Conservation (phyloP, 2,888 invertebrate species). For the Papilio gigon region DNA sequence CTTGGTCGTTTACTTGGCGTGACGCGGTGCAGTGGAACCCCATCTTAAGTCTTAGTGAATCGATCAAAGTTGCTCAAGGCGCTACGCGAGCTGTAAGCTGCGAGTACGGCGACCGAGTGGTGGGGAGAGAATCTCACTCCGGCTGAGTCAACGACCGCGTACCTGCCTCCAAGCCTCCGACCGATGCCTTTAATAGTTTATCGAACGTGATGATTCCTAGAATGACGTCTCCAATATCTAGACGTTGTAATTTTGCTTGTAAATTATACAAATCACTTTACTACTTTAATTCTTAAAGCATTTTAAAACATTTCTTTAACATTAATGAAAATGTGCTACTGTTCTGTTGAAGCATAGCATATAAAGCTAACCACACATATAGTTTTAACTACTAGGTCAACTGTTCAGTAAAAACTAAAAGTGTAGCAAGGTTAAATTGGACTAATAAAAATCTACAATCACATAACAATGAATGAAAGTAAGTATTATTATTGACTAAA, state of each 20-base stretch:
- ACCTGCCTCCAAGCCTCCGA: constrained; percentile 23
- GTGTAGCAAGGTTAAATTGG: too few relatives aligned
- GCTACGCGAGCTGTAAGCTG: constrained; percentile 15
- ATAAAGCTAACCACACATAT: too few relatives aligned
- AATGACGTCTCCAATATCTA: constrained; percentile 15
- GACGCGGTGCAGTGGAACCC: background rate
- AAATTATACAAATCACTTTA: background rate
- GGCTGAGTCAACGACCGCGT: constrained; percentile 38
- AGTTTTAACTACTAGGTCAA: too few relatives aligned
- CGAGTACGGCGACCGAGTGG: constrained; percentile 16
- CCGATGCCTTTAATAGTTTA: constrained; percentile 39
- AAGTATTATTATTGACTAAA: too few relatives aligned
- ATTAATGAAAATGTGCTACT: too few relatives aligned
- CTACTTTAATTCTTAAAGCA: background rate
- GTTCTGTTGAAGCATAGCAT: too few relatives aligned
- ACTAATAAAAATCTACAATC: too few relatives aligned
- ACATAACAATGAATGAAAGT: too few relatives aligned
- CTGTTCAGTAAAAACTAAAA: too few relatives aligned
- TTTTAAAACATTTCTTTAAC: background rate
- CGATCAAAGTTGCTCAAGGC: constrained; percentile 36
- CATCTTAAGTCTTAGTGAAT: constrained; percentile 27
- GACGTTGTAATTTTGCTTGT: background rate
- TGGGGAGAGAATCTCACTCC: constrained; percentile 39
- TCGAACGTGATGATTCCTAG: constrained; percentile 32
- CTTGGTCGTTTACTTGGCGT: too few relatives aligned